Base-by-base conservation (phyloP, 2,888 invertebrate genomes). In the Hirtodrosophila alboralis region DNA sequence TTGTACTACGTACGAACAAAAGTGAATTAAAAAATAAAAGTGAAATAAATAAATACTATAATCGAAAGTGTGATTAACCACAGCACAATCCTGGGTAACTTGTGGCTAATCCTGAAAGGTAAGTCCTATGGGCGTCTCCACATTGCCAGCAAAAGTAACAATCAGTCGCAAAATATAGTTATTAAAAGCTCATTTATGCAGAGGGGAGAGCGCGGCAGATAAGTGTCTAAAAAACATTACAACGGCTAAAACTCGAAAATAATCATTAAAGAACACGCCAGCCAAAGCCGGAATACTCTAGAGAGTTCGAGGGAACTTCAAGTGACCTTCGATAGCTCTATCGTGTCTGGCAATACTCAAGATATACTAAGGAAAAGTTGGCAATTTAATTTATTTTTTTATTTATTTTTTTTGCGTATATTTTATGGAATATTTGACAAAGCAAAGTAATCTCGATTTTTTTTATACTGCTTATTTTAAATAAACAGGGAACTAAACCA, bases 51-150 rank as follows among this genome's bases (percentile, higher is more conserved):
- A 23, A 23, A 6, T 23, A 36, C n/a, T n/a, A n/a, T n/a, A n/a
- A n/a, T n/a, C n/a, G n/a, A 13, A 28, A 27, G 68, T 41, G 31
- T 28, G 5, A 52, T 53, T 41, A 52, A 57, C 48, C 67, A 23
- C 23, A 67, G 70, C 75, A 76, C 78, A 75, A 88, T 79, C 73
- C 88, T 88, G 88, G 88, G 89, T 87, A 88, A 89, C 60, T 76
- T 89, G 84, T 89, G 89, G 89, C 75, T 84, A 73, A 76, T 88
- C 52, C 56, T 88, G 34, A 79, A 72, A 89, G 88, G 88, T 88
- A 75, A 86, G 88, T 81, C 14, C 26, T 23, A 34, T 30, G 49
- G 48, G 26, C 47, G 4, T 14, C 14, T 9, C 26, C 14, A 28
- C 36, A 34, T 33, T 12, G 0, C 5, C 41, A 37, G 41, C 26